Base-by-base conservation (phyloP, 2,113 vertebrate species). In the Platichthys stellatus region DNA sequence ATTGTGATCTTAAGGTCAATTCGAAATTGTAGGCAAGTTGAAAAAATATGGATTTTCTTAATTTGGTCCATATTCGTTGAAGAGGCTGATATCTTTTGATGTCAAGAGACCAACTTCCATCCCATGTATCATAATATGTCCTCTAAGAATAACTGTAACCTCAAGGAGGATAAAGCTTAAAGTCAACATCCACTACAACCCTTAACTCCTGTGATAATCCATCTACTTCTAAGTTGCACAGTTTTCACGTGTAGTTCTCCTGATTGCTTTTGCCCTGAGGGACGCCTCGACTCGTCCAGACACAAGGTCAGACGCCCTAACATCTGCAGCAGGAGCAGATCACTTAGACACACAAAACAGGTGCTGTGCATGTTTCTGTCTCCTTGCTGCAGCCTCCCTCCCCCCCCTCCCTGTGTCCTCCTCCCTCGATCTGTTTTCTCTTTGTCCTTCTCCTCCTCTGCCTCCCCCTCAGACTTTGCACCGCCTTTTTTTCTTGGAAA, bases 301-400 rank as follows among this genome's bases (percentile, higher is more conserved):
- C 57, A 31, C 14, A 28, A 20, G 66, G 73, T 78, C 66, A 76
- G 26, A 78, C 60, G 53, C 56, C 31, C 3, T 3, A 47, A 78
- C 77, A 88, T 88, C 80, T 81, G 80, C 63, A 65, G 43, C 1
- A 40, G 58, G 24, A 35, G 57, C 11, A 14, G 60, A 64, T 51
- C 14, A 35, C 71, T 43, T 5, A 11, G 49, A 59, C 5, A 81
- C 69, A 72, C 65, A 77, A 72, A 82, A 72, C 80, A 84, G 75
- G 59, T 81, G 58, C 47, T 57, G 20, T 8, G 12, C 53, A 43
- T 31, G 49, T 71, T 64, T 75, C 23, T 67, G 61, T 63, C 73
- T 49, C 7, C 4, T 76, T 38, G 43, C 28, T 58, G 58, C 43
- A 2, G n/a, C 47, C 72, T 67, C 54, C 74, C 66, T 69, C 54